Evolutionary conservation across 2,113 vertebrate species (phyloP).

Genomic region (Equus przewalskii): DNA sequence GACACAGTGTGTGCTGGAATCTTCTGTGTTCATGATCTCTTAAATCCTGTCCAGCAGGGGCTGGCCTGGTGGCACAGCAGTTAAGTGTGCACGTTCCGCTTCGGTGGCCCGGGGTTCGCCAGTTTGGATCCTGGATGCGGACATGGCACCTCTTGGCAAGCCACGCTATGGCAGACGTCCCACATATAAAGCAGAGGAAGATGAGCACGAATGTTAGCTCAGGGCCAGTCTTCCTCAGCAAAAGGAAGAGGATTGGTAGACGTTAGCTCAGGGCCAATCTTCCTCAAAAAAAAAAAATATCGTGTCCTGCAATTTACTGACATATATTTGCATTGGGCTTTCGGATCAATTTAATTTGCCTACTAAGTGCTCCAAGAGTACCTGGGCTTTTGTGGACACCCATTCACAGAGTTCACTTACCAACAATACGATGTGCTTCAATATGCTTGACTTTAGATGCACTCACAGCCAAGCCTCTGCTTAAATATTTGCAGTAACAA

Average conservation of each 20-base stretch:
- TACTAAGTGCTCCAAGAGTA: not conserved
- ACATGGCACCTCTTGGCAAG: too few species aligned
- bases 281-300: not conserved
- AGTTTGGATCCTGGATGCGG: too few species aligned
- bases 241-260: too few species aligned
- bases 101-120: too few species aligned
- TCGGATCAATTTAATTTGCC: not conserved
- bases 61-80: too few species aligned
- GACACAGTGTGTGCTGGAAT: not conserved
- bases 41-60: not conserved
- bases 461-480: not conserved
- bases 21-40: not conserved
- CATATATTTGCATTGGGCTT: not conserved
- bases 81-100: too few species aligned
- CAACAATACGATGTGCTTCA: rapidly evolving
- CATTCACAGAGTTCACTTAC: not conserved
- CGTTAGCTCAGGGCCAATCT: too few species aligned
- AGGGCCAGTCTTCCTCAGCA: too few species aligned
- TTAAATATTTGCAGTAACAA: not conserved
- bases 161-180: too few species aligned
- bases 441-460: not conserved
- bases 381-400: not conserved
- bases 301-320: not conserved
- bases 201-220: too few species aligned
- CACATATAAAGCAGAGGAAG: too few species aligned